A percentile compares a stretch with the other conserved stretches of the same genome.
Evolutionary conservation across 2,797 vertebrate genomes (phyloP).

Genomic region (Cuculus canorus): DNA sequence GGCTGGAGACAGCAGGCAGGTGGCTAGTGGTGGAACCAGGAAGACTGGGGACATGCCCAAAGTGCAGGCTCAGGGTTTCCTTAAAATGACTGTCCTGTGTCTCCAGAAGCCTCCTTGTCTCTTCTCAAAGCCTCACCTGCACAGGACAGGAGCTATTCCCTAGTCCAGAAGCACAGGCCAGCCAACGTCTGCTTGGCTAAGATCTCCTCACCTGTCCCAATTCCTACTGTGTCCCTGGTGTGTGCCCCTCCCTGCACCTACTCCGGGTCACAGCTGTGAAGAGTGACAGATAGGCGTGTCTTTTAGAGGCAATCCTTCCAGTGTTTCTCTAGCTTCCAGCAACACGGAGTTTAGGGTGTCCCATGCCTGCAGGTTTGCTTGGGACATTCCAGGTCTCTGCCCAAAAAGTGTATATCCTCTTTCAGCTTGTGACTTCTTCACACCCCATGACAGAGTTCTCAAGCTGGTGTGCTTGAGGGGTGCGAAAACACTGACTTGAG

Average conservation of each 20-base stretch:
- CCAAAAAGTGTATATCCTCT: too few species aligned
- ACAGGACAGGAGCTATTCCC: background rate
- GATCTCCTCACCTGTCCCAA: background rate
- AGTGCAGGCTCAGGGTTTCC: background rate
- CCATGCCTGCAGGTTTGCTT: background rate
- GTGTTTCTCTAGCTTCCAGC: background rate
- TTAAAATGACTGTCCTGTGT: background rate
- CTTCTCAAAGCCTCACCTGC: background rate
- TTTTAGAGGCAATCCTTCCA: background rate
- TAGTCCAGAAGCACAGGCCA: background rate
- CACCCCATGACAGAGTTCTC: too few species aligned
- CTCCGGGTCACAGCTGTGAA: background rate
- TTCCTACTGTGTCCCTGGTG: background rate
- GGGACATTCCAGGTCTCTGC: background rate
- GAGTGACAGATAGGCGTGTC: background rate
- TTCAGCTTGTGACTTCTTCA: too few species aligned
- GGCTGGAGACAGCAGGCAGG: background rate
- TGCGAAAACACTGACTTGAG: too few species aligned
- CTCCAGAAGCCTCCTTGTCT: background rate
- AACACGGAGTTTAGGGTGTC: background rate
- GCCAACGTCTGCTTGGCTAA: background rate
- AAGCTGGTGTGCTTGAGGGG: too few species aligned
- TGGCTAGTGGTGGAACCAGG: background rate
- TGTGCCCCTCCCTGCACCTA: background rate
- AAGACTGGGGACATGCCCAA: background rate